Evolutionary conservation across 2,888 invertebrate genomes (phyloP), one percentile per base, ranked within the genome.

Genomic region (Oscheius onirici): DNA sequence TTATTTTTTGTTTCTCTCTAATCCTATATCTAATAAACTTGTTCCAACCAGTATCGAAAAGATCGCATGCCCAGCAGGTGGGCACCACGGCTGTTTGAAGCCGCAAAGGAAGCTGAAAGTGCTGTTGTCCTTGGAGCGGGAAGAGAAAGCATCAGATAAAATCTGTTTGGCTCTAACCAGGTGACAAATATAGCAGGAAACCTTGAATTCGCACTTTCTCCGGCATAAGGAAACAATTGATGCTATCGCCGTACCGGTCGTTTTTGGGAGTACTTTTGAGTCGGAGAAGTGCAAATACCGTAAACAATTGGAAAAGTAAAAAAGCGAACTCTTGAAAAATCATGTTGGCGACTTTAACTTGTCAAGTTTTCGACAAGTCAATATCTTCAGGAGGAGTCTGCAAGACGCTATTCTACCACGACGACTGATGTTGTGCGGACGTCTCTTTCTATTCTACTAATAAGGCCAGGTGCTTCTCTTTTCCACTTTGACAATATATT

Each of bases 81-180:
- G n/a, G n/a, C n/a, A 17, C 52, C 13, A 13, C 58, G 41, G 15
- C 58, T 34, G 28, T 40, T 20, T 34, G 57, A 57, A 57, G 57
- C 57, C 28, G 57, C 15, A 40, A 57, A 57, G 24, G 28, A n/a
- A n/a, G n/a, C 34, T 3, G 58, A 41, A 58, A 43, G 58, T 58
- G 58, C 17, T 13, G 46, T 17, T 41, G 58, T 41, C 58, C 58
- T 58, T 58, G 58, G 41, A 58, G 58, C 17, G 41, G 20, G 41
- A 43, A 58, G 58, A 58, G 58, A 58, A 58, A 58, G 58, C 58
- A 24, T n/a, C 17, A 58, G 58, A 58, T 58, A 58, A 58, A 5
- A 58, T 58, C 58, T 15, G n/a, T 15, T n/a, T n/a, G 15, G 22
- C 20, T 34, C 58, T 58, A 58, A 41, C 57, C 41, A 58, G 58